Conservation (phyloP, 2,888 invertebrate genomes). For the Stramonita haemastoma region DNA sequence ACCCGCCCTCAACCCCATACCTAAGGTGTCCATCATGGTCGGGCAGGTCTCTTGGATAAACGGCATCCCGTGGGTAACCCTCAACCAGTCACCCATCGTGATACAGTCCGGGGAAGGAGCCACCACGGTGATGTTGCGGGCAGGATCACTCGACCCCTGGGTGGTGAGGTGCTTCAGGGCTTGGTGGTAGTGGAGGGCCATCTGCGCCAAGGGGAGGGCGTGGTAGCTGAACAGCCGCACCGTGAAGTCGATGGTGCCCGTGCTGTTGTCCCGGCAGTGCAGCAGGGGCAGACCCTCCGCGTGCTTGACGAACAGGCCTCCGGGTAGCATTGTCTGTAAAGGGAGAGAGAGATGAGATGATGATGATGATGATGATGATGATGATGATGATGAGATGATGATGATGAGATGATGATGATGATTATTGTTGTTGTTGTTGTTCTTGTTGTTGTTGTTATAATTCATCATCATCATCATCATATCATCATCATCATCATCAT, state of each 20-base stretch:
- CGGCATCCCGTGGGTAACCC: no score
- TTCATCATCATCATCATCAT: not conserved
- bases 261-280: conserved; percentile 7
- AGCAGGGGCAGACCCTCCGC: not conserved
- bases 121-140: not conserved
- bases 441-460: not conserved
- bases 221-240: not conserved
- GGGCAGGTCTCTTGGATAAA: not conserved
- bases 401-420: no score
- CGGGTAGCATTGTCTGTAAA: not conserved
- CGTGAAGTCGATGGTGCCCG: not conserved
- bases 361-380: not conserved
- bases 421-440: not conserved
- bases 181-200: not conserved
- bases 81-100: not conserved
- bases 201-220: not conserved
- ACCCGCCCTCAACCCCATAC: not conserved
- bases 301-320: not conserved
- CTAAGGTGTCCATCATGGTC: not conserved
- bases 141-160: not conserved
- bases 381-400: no score
- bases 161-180: not conserved
- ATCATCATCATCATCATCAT: no score
- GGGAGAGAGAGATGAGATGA: not conserved
- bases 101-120: not conserved